Evolutionary conservation across 1,140 invertebrate species (phyloP).

Genomic region (Papilio glaucus): DNA sequence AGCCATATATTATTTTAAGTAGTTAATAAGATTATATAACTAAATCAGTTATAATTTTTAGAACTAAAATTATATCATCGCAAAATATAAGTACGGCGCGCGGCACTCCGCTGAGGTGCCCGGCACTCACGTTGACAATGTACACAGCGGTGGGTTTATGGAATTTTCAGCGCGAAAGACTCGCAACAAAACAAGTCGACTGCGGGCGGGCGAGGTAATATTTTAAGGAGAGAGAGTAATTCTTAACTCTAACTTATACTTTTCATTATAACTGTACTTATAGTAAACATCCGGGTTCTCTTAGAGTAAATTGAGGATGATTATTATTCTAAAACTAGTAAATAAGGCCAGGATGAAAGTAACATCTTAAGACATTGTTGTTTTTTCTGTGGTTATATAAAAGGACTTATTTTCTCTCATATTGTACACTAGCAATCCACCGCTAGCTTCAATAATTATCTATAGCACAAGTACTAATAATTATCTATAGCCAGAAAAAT

Average conservation of each 20-base stretch:
- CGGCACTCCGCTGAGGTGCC: not conserved
- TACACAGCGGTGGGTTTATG: constrained; percentile 30
- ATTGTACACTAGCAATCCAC: no score
- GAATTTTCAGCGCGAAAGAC: constrained; percentile 37
- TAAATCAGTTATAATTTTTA: not conserved
- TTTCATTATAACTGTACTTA: constrained; percentile 25
- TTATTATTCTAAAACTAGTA: no score
- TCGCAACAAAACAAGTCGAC: constrained; percentile 40
- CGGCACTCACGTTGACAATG: constrained; percentile 19
- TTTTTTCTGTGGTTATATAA: no score
- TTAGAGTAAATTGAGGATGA: not conserved
- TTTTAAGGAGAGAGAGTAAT: constrained; percentile 36
- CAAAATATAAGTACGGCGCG: constrained; percentile 21
- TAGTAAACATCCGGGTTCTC: not conserved
- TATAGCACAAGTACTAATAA: no score
- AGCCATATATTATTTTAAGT: no score
- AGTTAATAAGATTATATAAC: no score
- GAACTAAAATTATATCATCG: constrained; percentile 4
- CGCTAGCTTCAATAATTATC: no score
- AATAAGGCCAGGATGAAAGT: no score
- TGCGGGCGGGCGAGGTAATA: constrained; percentile 40
- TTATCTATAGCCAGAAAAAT: no score
- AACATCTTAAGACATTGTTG: no score
- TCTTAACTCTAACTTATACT: constrained; percentile 27
- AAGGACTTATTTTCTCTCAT: no score